phyloP scores from a whole-genome alignment of 2,113 vertebrate species.

The Lipotes vexillifer region DNA sequence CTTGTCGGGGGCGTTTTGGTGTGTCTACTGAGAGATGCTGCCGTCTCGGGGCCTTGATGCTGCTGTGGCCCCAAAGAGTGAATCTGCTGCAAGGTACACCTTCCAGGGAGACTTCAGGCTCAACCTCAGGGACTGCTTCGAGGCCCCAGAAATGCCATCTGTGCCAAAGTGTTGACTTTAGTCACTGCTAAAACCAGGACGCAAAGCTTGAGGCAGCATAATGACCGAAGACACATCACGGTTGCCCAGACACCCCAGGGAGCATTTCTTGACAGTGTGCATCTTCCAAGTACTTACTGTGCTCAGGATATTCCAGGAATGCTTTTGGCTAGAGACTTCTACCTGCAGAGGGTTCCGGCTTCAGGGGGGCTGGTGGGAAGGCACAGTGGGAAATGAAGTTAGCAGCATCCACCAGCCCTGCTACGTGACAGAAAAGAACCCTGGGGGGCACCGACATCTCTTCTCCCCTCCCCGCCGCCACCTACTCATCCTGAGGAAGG shows the following conservation, averaged over 20 bases:
- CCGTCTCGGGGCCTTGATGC: background rate
- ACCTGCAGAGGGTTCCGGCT: background rate
- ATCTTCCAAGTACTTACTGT: background rate
- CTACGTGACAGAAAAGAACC: background rate
- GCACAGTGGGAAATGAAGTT: too few relatives aligned
- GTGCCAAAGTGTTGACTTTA: background rate
- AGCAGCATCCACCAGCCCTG: too few relatives aligned
- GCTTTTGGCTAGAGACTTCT: background rate
- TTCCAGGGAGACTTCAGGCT: background rate
- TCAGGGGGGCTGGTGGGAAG: background rate
- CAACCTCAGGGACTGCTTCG: background rate
- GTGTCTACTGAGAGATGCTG: background rate
- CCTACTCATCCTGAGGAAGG: background rate
- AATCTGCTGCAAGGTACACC: background rate
- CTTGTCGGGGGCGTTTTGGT: background rate
- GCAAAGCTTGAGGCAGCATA: background rate
- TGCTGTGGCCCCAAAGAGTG: too few relatives aligned
- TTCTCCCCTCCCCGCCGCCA: background rate
- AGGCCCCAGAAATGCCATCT: background rate
- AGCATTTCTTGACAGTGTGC: background rate
- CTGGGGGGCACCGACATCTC: background rate
- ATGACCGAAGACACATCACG: background rate
- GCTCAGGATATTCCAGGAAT: background rate
- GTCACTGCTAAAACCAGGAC: background rate
- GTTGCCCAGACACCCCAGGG: slow-evolving; percentile 60